Base-by-base conservation (phyloP, 2,888 invertebrate species). In the Drosophila tripunctata region DNA sequence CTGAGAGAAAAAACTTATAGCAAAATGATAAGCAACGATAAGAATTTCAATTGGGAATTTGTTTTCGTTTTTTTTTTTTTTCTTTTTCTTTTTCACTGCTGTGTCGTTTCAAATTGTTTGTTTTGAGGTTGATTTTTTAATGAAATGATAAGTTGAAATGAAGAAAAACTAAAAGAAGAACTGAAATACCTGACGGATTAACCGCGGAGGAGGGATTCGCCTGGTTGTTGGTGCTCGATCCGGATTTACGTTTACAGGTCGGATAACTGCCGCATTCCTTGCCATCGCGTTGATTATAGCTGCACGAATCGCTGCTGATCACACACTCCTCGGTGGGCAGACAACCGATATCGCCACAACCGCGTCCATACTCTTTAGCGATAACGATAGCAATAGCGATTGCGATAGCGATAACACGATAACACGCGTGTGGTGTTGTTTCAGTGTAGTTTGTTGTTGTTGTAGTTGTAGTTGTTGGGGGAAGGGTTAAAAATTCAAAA, bases 341-440 rank as follows among this genome's bases (percentile, higher is more conserved):
- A 87, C 96, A 96, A 47, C 96, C 96, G 81, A 96, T 96, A 88
- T 96, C 96, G 85, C 93, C 93, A 90, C 96, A 96, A 17, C 94
- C 93, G 75, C 96, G 93, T 64, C 96, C 96, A 90, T 95, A 96
- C 91, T 96, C 96, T 96, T 92, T 7, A 22, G 6, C 6, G 7
- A n/a, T n/a, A 17, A 12, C 7, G 8, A 15, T 12, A 35, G 17
- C 8, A 8, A 2, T 12, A 43, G 17, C 19, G 36, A n/a, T n/a
- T n/a, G n/a, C n/a, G n/a, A n/a, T n/a, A n/a, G n/a, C n/a, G n/a
- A n/a, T n/a, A n/a, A n/a, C n/a, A n/a, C n/a, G n/a, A n/a, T n/a
- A n/a, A n/a, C n/a, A n/a, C n/a, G n/a, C n/a, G n/a, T 40, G 15
- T 12, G 38, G 15, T 47, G 35, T 44, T 31, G 27, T 44, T n/a